Evolutionary conservation across 1,140 invertebrate species (phyloP).

Genomic region (Euschistus heros): DNA sequence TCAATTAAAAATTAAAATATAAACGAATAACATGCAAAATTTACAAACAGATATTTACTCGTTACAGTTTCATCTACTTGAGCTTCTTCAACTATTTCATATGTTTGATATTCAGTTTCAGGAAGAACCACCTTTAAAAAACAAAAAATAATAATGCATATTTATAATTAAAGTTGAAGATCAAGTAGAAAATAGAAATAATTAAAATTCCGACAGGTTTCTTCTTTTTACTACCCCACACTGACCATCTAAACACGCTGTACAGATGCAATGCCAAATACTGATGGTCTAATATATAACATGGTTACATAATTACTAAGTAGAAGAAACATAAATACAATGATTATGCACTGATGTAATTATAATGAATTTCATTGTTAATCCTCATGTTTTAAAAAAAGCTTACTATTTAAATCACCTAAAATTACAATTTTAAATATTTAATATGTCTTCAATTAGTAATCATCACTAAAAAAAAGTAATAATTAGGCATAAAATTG

Average conservation of each 20-base stretch:
- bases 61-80: background rate
- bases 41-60: constrained; percentile 8
- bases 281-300: background rate
- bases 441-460: background rate
- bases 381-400: background rate
- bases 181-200: background rate
- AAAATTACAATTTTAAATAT: background rate
- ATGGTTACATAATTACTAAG: background rate
- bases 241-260: background rate
- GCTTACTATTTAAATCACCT: background rate
- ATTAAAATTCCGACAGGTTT: background rate
- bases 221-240: background rate
- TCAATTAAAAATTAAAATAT: background rate
- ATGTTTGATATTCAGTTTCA: background rate
- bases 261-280: background rate
- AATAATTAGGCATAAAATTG: background rate
- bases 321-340: background rate
- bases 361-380: too few species aligned
- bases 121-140: background rate
- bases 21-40: background rate
- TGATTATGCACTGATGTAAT: too few species aligned
- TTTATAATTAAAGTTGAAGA: background rate
- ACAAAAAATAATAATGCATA: background rate
- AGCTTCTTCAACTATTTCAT: constrained; percentile 6
- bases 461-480: background rate